Conservation (phyloP, 2,888 invertebrate genomes). For the Seira ritae region DNA sequence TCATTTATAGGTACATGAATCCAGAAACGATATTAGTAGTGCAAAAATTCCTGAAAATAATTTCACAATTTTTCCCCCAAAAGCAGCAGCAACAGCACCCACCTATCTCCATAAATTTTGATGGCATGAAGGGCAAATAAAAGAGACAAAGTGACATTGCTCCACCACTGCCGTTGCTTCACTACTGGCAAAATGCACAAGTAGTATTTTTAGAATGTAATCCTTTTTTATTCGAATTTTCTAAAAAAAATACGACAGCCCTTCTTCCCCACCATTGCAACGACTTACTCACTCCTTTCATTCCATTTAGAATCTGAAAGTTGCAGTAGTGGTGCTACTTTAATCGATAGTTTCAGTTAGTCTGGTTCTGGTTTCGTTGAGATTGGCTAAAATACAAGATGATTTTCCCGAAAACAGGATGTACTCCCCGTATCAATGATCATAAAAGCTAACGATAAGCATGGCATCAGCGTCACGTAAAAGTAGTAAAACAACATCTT, state of each 20-base stretch:
- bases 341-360: not conserved
- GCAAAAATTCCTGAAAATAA: too few relatives aligned
- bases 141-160: not conserved
- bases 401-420: conserved; percentile 11
- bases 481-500: conserved; percentile 16
- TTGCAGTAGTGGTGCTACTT: not conserved
- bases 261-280: too few relatives aligned
- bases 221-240: conserved; percentile 1
- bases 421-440: conserved; percentile 24
- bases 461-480: conserved; percentile 44
- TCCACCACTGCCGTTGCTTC: not conserved
- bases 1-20: too few relatives aligned
- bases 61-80: too few relatives aligned
- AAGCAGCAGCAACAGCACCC: not conserved
- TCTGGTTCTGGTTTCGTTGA: not conserved
- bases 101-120: conserved; percentile 1
- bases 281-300: not conserved
- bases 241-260: too few relatives aligned
- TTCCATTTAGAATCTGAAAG: not conserved
- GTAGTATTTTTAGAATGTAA: not conserved
- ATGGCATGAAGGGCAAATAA: not conserved
- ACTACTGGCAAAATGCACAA: too few relatives aligned
- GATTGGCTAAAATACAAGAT: conserved; percentile 2
- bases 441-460: conserved; percentile 56
- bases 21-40: too few relatives aligned